A percentile compares a stretch with the other conserved stretches of the same genome.
Conservation (phyloP, 2,797 vertebrate species). For the Alauda arvensis region DNA sequence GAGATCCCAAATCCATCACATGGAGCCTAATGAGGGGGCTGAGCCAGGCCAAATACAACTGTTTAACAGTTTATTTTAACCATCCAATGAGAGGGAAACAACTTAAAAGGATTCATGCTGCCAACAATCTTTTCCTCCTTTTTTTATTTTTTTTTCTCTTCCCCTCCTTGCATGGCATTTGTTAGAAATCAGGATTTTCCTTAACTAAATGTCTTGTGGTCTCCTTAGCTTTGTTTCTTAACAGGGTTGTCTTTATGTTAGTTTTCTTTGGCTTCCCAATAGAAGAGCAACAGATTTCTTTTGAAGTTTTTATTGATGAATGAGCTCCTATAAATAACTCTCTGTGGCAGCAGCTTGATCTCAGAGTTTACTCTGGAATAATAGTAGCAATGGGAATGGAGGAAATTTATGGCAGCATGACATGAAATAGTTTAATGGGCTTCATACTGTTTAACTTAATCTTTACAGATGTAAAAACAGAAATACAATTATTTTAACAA, state of each 20-base stretch:
- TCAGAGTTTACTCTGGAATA: constrained; percentile 68
- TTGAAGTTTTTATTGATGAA: constrained; percentile 82
- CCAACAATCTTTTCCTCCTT: constrained; percentile 1
- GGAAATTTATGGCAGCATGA: constrained; percentile 63
- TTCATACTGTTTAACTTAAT: constrained; percentile 73
- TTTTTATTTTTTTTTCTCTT: background rate
- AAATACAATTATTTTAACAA: constrained; percentile 73
- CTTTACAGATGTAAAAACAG: constrained; percentile 79
- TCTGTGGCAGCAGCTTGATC: constrained; percentile 66
- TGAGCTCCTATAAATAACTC: constrained; percentile 78
- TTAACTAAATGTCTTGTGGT: constrained; percentile 54
- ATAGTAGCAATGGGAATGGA: constrained; percentile 67
- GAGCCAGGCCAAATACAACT: constrained; percentile 59
- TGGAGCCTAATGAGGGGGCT: constrained; percentile 41
- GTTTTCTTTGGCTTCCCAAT: constrained; percentile 75
- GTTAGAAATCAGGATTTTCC: constrained; percentile 69
- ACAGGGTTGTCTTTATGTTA: constrained; percentile 67
- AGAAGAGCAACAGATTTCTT: constrained; percentile 74
- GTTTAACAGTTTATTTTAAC: constrained; percentile 63
- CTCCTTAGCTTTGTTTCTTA: constrained; percentile 66
- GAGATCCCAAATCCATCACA: constrained; percentile 51
- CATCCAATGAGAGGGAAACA: constrained; percentile 30
- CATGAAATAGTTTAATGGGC: constrained; percentile 69
- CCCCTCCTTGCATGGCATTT: constrained; percentile 35
- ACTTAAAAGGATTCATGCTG: constrained; percentile 46